Conservation (phyloP, 2,888 invertebrate species). For the Chorisops tibialis region DNA sequence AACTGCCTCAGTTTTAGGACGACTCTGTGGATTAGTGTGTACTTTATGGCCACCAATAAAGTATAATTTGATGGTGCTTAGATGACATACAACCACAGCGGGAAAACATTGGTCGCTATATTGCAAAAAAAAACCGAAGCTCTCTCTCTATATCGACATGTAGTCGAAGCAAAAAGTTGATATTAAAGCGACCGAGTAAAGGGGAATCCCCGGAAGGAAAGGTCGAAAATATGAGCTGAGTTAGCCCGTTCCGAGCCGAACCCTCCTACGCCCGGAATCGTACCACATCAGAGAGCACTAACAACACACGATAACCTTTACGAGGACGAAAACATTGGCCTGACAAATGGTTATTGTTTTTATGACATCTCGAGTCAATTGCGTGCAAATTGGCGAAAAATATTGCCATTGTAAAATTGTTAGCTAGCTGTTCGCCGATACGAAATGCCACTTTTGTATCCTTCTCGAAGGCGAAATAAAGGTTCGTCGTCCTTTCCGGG, state of each 20-base stretch:
- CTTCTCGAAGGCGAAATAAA: not conserved
- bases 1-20: not conserved
- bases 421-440: not conserved
- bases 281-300: not conserved
- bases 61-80: slow-evolving; percentile 32
- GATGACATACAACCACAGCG: slow-evolving; percentile 29
- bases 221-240: not conserved
- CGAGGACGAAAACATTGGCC: slow-evolving; percentile 26
- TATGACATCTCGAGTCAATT: slow-evolving; percentile 34
- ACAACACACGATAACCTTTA: slow-evolving; percentile 21
- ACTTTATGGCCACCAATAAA: slow-evolving; percentile 30
- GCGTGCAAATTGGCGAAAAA: slow-evolving; percentile 35
- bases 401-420: slow-evolving; percentile 28
- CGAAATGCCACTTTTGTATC: not conserved
- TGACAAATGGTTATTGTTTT: slow-evolving; percentile 33
- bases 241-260: not conserved
- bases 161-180: too few species aligned
- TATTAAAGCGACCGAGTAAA: too few species aligned
- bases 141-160: too few species aligned
- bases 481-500: too few species aligned
- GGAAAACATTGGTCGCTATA: not conserved
- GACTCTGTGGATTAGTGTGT: slow-evolving; percentile 21
- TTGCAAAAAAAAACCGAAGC: too few species aligned
- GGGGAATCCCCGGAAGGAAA: slow-evolving; percentile 14
- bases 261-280: too few species aligned